Percentiles rank a stretch among this genome's conserved stretches.
These are phyloP conservation scores for Drosophila stalkeri DNA, from an alignment of 2,888 invertebrate genomes.

Conservation along the genomic window DNA sequence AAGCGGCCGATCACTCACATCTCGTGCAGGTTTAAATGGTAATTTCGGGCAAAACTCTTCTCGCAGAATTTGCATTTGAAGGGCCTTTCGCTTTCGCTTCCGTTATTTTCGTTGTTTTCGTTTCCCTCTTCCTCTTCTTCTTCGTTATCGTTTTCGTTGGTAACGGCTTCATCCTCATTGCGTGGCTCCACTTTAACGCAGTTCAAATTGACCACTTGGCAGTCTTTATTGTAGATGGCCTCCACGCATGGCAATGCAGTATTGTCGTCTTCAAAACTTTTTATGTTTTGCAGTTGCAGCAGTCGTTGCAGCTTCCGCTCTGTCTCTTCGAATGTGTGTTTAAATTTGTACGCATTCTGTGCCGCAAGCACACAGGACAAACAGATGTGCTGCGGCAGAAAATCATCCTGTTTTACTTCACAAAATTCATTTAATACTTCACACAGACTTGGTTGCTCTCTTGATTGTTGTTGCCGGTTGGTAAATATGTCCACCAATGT, in stretches of 20 bases:
- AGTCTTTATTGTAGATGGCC: conserved; percentile 25
- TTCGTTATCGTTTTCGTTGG: neutral
- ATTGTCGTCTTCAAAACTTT: conserved; percentile 80
- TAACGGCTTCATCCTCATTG: neutral
- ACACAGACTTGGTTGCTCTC: conserved; percentile 55
- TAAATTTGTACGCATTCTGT: conserved; percentile 77
- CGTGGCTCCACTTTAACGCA: conserved; percentile 29
- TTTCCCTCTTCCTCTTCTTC: too few relatives aligned
- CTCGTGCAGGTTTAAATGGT: conserved; percentile 87
- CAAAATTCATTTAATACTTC: conserved; percentile 73
- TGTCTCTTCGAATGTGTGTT: conserved; percentile 75
- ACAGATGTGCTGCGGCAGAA: conserved; percentile 80
- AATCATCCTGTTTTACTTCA: conserved; percentile 46
- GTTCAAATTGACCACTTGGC: conserved; percentile 15
- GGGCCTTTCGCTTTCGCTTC: too few relatives aligned
- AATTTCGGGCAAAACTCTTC: conserved; percentile 86
- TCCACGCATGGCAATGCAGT: conserved; percentile 32
- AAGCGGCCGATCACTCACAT: conserved; percentile 76
- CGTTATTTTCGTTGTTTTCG: too few relatives aligned
- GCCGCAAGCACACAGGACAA: conserved; percentile 70
- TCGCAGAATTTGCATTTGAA: conserved; percentile 86
- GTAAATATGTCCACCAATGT: conserved; percentile 67
- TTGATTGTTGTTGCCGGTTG: conserved; percentile 32
- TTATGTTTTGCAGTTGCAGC: conserved; percentile 49
- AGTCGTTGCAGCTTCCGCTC: conserved; percentile 55